phyloP scores from a whole-genome alignment of 2,797 vertebrate species.

The Rhinogobio ventralis region DNA sequence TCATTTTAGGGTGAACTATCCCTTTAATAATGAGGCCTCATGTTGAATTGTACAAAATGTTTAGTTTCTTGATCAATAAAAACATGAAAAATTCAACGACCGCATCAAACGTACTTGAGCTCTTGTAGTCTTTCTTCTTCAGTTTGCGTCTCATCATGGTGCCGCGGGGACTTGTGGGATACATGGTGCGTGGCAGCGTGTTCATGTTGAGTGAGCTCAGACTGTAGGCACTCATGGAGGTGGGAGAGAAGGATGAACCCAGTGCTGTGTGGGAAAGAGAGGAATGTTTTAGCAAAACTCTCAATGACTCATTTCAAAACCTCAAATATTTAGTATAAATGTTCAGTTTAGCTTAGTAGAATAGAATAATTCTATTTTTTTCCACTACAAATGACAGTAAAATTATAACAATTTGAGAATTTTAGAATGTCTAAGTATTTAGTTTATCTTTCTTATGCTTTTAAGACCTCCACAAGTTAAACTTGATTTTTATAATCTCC shows the following conservation, averaged over 20 bases:
- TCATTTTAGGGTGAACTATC: not conserved
- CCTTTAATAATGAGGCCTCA: not conserved
- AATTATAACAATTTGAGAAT: not conserved
- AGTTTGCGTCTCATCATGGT: constrained; percentile 94
- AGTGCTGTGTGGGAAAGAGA: constrained; percentile 67
- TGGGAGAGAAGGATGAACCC: constrained; percentile 80
- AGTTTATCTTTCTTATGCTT: not conserved
- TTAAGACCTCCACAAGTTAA: not conserved
- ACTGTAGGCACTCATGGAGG: constrained; percentile 97
- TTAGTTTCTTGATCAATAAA: not conserved
- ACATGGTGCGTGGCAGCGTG: constrained; percentile 93
- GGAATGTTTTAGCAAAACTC: not conserved
- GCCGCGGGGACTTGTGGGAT: constrained; percentile 94
- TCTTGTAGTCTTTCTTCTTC: constrained; percentile 99
- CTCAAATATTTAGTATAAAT: not conserved
- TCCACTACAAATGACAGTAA: not conserved
- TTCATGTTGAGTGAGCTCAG: constrained; percentile 97
- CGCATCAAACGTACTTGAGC: constrained; percentile 86
- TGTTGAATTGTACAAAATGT: not conserved
- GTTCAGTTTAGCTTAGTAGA: not conserved
- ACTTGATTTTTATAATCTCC: not conserved
- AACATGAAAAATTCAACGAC: not conserved
- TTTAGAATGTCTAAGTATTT: not conserved
- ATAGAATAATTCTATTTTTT: not conserved
- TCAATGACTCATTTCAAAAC: constrained; percentile 5